phyloP scores from a whole-genome alignment of 2,113 vertebrate species.

The Origma solitaria region DNA sequence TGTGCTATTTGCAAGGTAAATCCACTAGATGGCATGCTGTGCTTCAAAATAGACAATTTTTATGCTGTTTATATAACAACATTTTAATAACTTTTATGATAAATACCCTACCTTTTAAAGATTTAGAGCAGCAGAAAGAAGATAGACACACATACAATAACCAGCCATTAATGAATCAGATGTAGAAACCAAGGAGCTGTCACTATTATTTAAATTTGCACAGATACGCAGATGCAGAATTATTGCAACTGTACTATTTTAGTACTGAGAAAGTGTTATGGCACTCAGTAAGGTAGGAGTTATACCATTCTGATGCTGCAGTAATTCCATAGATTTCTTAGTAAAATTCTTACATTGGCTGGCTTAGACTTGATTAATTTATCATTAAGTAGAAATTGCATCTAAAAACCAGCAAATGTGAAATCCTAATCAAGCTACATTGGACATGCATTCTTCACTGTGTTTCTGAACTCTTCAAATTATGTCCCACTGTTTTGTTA shows the following conservation, averaged over 20 bases:
- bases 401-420: fast-evolving
- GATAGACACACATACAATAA: background rate
- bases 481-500: background rate
- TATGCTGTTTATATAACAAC: background rate
- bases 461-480: background rate
- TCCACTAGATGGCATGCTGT: conserved; percentile 72
- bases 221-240: background rate
- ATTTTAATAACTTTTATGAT: background rate
- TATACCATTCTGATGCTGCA: background rate
- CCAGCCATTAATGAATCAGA: background rate
- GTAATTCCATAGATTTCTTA: background rate
- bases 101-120: background rate
- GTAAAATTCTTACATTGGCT: background rate
- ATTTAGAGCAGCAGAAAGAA: background rate
- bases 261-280: background rate
- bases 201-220: background rate
- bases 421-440: background rate
- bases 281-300: background rate
- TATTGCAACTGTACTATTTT: background rate
- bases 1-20: background rate
- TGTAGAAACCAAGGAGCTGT: background rate
- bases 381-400: background rate
- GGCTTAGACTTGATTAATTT: background rate
- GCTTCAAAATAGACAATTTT: conserved; percentile 24
- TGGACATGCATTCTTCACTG: background rate